Evolutionary conservation across 2,888 invertebrate species (phyloP).

Genomic region (Tipula confusa): DNA sequence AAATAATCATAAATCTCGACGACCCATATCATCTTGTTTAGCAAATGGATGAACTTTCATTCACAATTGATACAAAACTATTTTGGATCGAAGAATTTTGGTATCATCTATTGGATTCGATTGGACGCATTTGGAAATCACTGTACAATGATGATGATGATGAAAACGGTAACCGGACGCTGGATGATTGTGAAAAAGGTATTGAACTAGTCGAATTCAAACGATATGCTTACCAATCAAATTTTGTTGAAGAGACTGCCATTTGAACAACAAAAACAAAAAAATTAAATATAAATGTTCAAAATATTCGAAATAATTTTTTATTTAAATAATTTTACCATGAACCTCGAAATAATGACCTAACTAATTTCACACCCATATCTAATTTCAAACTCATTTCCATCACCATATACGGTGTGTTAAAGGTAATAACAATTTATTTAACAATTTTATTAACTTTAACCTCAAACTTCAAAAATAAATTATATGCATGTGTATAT

Average conservation of each 20-base stretch:
- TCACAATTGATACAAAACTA: neutral
- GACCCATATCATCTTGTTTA: neutral
- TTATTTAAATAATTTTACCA: neutral
- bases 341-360: neutral
- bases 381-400: neutral
- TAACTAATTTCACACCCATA: neutral
- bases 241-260: neutral
- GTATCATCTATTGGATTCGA: neutral
- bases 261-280: neutral
- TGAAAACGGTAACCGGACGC: neutral
- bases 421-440: neutral
- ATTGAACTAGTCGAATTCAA: neutral
- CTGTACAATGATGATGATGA: neutral
- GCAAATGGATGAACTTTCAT: neutral
- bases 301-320: too few relatives aligned
- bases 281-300: too few relatives aligned
- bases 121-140: neutral
- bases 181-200: neutral
- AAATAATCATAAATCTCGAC: neutral
- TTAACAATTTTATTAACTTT: neutral
- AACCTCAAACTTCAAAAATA: slow-evolving; percentile 4
- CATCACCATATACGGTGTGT: neutral
- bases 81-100: neutral
- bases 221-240: neutral
- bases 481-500: neutral